phyloP scores from a whole-genome alignment of 2,113 vertebrate species.

The Anolis sagrei region DNA sequence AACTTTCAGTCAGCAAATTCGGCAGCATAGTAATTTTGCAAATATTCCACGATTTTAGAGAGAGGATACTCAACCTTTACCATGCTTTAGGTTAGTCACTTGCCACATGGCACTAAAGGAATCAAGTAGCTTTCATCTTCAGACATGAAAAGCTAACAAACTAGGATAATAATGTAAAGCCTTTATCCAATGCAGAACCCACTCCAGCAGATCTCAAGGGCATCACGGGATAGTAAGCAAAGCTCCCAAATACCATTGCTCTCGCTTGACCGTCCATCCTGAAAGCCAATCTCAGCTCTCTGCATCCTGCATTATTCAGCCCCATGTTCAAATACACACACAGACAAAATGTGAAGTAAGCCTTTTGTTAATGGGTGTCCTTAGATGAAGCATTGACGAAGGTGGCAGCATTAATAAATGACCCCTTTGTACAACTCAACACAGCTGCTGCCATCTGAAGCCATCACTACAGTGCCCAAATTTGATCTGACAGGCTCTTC shows the following conservation, averaged over 20 bases:
- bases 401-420: not conserved
- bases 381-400: not conserved
- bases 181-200: rapidly evolving
- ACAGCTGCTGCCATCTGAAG: not conserved
- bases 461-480: constrained; percentile 7
- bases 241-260: not conserved
- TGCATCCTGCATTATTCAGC: not conserved
- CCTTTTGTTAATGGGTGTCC: not conserved
- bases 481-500: not conserved
- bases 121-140: not conserved
- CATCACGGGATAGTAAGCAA: rapidly evolving
- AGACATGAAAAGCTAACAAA: not conserved
- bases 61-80: too few relatives aligned
- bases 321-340: not conserved
- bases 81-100: constrained; percentile 5
- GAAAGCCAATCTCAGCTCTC: rapidly evolving
- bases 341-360: not conserved
- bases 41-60: too few relatives aligned
- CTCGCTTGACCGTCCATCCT: rapidly evolving
- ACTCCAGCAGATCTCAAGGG: not conserved
- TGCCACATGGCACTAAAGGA: not conserved
- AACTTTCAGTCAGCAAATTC: too few relatives aligned
- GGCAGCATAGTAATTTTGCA: too few relatives aligned
- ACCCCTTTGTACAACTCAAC: not conserved
- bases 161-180: rapidly evolving